Evolutionary conservation across 2,797 vertebrate species (phyloP).

Genomic region (Myripristis jacobus): DNA sequence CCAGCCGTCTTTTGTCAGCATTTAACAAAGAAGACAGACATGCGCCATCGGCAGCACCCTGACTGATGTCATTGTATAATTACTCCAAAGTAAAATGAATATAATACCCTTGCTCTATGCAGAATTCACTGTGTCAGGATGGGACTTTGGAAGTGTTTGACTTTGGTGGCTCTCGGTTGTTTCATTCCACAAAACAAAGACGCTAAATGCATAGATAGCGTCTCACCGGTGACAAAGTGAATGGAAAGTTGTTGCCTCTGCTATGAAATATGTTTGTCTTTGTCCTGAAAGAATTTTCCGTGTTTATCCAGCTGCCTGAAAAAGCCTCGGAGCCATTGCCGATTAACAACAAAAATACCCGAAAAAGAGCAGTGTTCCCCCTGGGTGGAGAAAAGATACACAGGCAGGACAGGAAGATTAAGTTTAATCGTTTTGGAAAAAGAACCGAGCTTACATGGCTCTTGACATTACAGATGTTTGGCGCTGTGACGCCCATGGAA

Average conservation of each 20-base stretch:
- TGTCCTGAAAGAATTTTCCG: neutral
- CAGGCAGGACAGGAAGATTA: neutral
- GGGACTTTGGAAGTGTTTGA: neutral
- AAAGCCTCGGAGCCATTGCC: neutral
- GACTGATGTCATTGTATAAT: constrained; percentile 61
- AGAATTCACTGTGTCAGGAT: constrained; percentile 8
- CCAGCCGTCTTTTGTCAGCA: constrained; percentile 57
- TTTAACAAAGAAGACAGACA: constrained; percentile 57
- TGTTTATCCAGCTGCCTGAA: neutral
- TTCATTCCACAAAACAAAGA: neutral
- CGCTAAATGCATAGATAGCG: neutral
- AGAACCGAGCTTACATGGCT: neutral
- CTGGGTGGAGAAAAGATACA: neutral
- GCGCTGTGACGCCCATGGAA: constrained; percentile 9
- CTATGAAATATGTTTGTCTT: neutral
- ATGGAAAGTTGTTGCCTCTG: neutral
- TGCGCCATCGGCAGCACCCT: constrained; percentile 39
- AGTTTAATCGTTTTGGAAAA: constrained; percentile 14
- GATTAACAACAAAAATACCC: neutral
- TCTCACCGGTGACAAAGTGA: neutral
- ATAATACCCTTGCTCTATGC: constrained; percentile 28
- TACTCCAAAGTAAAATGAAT: constrained; percentile 37
- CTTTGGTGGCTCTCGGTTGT: too few relatives aligned
- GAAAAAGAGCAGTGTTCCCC: neutral
- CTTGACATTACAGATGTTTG: constrained; percentile 10